A percentile compares a stretch with the other conserved stretches of the same genome.
phyloP scores from a whole-genome alignment of 2,113 vertebrate genomes.

The Mesembrinibis cayennensis region DNA sequence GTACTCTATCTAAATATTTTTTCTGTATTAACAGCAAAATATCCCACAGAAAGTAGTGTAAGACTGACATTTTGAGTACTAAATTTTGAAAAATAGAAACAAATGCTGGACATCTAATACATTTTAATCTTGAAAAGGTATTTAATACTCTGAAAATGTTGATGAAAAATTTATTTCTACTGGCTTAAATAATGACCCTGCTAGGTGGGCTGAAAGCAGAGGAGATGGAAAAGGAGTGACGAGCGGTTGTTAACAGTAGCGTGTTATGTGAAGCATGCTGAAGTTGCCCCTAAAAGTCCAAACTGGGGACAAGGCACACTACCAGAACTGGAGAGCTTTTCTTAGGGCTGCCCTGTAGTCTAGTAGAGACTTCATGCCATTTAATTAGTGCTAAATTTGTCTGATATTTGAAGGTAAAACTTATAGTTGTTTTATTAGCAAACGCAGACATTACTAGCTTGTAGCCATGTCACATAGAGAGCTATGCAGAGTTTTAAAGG shows the following conservation, averaged over 20 bases:
- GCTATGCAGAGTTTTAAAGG: neutral
- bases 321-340: neutral
- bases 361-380: neutral
- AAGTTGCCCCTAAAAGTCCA: neutral
- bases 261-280: neutral
- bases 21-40: neutral
- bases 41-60: neutral
- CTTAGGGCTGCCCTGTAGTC: neutral
- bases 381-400: neutral
- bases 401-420: neutral
- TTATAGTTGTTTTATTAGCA: neutral
- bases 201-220: neutral
- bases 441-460: neutral
- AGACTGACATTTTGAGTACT: neutral
- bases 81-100: neutral
- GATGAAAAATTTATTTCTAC: neutral
- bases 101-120: neutral
- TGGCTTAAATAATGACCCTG: neutral
- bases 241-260: neutral
- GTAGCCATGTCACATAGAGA: neutral
- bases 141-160: neutral
- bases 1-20: slow-evolving; percentile 1
- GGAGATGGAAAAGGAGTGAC: rapidly evolving
- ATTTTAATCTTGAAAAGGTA: neutral
- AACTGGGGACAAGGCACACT: neutral